Evolutionary conservation across 2,797 vertebrate species (phyloP), one percentile per base, ranked within the genome.

Genomic region (Ctenochaetus hawaiiensis): DNA sequence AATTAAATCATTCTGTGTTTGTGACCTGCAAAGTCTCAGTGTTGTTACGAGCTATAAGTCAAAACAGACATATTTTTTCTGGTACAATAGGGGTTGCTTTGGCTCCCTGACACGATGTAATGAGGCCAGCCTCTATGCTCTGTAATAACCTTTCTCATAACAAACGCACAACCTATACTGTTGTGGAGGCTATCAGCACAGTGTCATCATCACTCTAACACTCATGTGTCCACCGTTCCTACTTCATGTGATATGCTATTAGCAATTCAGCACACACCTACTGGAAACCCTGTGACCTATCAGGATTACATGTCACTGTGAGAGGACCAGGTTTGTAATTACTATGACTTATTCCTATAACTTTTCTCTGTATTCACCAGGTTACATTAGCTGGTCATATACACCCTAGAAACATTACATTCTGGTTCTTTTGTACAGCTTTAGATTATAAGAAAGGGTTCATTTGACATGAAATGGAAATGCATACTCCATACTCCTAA

Each of bases 231-330:
- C 59, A 56, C 71, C 72, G 23, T 77, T 81, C 78, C 73, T 34
- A 75, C 75, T 78, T 83, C 68, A 79, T 72, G 64, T 83, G 83
- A 87, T 85, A 79, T 90, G 79, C 82, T 80, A 90, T 88, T 83
- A 78, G 78, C 78, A 67, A 81, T 83, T 82, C 84, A 76, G 53
- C 72, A 56, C 79, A 43, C 67, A 69, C 62, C 76, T 62, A 71
- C 62, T 79, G 64, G 61, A 66, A 72, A 77, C 64, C 30, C 45
- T 2, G 45, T 78, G 83, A 68, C 71, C 80, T 81, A 76, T 60
- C 44, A 75, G 84, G 75, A 77, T 80, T 81, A 77, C 72, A 69
- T 88, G 87, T 83, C 78, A 87, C 48, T 23, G 57, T 37, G 37
- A 65, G 61, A 75, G 56, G 12, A 69, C 60, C 45, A 44, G 71